A percentile compares a stretch with the other conserved stretches of the same genome.
Evolutionary conservation across 1,140 invertebrate species (phyloP).

Genomic region (Diploscapter pachys): DNA sequence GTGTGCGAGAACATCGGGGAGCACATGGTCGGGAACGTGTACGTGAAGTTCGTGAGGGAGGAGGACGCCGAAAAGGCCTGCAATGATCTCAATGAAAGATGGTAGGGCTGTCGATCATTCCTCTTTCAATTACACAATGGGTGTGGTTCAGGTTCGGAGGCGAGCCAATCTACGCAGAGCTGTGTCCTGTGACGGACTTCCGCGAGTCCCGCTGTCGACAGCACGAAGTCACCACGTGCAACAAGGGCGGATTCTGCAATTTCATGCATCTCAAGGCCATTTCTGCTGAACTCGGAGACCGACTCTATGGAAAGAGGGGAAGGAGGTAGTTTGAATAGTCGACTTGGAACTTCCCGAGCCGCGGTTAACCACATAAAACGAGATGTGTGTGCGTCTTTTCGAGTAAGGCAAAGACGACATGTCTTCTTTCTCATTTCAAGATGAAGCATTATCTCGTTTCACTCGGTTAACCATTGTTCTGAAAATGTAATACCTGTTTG

Average conservation of each 20-base stretch:
- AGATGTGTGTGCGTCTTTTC: too few species aligned
- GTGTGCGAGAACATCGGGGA: constrained; percentile 98
- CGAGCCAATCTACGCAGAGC: constrained; percentile 92
- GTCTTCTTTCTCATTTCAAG: not conserved
- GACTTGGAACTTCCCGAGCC: too few species aligned
- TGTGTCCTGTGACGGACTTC: constrained; percentile 97
- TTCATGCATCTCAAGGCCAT: constrained; percentile 99
- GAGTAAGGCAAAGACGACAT: not conserved
- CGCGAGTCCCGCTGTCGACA: constrained; percentile 97
- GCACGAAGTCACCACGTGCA: constrained; percentile 85
- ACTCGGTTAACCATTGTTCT: not conserved
- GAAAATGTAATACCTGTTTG: not conserved
- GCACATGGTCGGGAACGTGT: constrained; percentile 71
- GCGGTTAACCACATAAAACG: too few species aligned
- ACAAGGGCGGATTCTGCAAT: constrained; percentile 95
- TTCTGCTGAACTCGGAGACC: constrained; percentile 51
- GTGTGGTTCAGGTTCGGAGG: constrained; percentile 74
- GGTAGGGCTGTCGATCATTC: constrained; percentile 62
- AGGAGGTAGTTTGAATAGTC: not conserved
- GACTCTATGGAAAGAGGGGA: constrained; percentile 44
- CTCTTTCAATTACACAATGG: constrained; percentile 2
- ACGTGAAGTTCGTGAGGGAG: constrained; percentile 81
- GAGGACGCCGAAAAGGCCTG: constrained; percentile 96
- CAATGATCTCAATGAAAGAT: constrained; percentile 83
- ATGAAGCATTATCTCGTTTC: not conserved